Percentiles rank a stretch among this genome's conserved stretches.
Evolutionary conservation across 2,888 invertebrate genomes (phyloP).

Genomic region (Anthoptus insignis): DNA sequence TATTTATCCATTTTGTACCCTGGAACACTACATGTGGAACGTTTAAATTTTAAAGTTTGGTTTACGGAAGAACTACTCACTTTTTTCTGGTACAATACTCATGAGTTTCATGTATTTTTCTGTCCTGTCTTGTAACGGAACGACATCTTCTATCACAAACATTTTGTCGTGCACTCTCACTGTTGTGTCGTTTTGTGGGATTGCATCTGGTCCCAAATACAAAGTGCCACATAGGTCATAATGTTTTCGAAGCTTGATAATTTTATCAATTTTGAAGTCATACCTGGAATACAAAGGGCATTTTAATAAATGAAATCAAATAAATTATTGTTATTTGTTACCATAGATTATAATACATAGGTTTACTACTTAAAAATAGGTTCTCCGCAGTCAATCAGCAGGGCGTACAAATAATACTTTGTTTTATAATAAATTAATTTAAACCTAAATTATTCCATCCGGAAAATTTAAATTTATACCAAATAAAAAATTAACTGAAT

Average conservation of each 20-base stretch:
- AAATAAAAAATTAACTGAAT: too few species aligned
- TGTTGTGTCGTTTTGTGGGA: slow-evolving; percentile 87
- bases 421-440: too few species aligned
- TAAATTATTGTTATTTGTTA: too few species aligned
- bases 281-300: slow-evolving; percentile 66
- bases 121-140: slow-evolving; percentile 75
- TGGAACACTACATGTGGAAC: too few species aligned
- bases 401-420: too few species aligned
- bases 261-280: slow-evolving; percentile 84
- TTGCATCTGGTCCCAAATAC: slow-evolving; percentile 83
- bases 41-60: too few species aligned
- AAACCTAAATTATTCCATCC: too few species aligned
- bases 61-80: too few species aligned
- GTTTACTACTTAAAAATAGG: too few species aligned
- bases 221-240: slow-evolving; percentile 86
- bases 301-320: not conserved
- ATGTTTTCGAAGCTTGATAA: slow-evolving; percentile 69
- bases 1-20: too few species aligned
- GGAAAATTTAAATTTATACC: too few species aligned
- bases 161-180: slow-evolving; percentile 88
- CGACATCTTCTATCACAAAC: slow-evolving; percentile 88
- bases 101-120: slow-evolving; percentile 70
- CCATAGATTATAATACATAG: not conserved
- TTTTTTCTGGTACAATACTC: slow-evolving; percentile 64
- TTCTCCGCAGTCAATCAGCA: too few species aligned